Percentiles rank a stretch among this genome's conserved stretches.
These are phyloP conservation scores for Drosophila repleta DNA, from an alignment of 1,140 invertebrate genomes.

Conservation along the genomic window DNA sequence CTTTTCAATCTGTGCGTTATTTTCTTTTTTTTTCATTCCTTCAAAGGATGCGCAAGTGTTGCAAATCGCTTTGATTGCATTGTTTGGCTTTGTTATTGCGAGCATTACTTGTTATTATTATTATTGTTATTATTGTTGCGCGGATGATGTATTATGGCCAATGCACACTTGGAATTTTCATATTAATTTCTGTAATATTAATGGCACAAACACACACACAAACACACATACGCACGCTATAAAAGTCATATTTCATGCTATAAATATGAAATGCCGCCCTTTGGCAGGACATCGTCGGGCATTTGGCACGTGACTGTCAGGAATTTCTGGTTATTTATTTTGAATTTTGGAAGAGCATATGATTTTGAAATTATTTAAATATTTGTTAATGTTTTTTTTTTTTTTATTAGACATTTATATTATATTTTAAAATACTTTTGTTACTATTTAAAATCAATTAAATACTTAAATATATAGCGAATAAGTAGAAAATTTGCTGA, in stretches of 20 bases:
- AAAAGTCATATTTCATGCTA: slow-evolving; percentile 64
- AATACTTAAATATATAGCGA: no score
- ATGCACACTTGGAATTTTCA: slow-evolving; percentile 81
- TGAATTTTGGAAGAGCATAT: neutral
- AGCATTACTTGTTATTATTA: slow-evolving; percentile 48
- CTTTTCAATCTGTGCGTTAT: slow-evolving; percentile 2
- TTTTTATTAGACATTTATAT: no score
- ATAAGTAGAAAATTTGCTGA: no score
- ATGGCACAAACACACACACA: slow-evolving; percentile 46
- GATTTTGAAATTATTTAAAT: no score
- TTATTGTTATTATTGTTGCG: slow-evolving; percentile 49
- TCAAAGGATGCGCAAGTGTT: slow-evolving; percentile 78
- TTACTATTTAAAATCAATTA: no score
- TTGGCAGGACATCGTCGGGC: neutral
- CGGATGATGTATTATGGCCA: slow-evolving; percentile 73
- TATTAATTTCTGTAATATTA: slow-evolving; percentile 79
- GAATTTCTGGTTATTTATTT: slow-evolving; percentile 2
- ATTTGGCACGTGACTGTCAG: slow-evolving; percentile 30
- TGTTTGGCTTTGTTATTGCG: slow-evolving; percentile 70
- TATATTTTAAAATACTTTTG: no score
- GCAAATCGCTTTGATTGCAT: slow-evolving; percentile 81
- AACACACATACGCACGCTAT: slow-evolving; percentile 16
- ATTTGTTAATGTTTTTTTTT: no score
- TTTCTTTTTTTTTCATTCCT: slow-evolving; percentile 26
- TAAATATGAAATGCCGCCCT: slow-evolving; percentile 25